phyloP scores from a whole-genome alignment of 2,888 invertebrate species.

The Microctonus aethiopoides region DNA sequence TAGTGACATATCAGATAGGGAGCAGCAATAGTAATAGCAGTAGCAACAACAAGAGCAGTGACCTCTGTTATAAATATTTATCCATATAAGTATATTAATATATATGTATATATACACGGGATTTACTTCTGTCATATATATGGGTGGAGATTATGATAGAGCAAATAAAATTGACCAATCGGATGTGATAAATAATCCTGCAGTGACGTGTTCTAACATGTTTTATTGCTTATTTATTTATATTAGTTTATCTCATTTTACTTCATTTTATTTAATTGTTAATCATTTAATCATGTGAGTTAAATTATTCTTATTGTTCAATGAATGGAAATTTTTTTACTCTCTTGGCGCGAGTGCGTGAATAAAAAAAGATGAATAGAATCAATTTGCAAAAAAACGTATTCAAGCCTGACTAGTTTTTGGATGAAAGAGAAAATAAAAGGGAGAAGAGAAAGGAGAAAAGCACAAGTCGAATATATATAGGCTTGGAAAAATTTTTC shows the following conservation, averaged over 20 bases:
- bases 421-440: slow-evolving; percentile 27
- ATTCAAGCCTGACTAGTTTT: slow-evolving; percentile 14
- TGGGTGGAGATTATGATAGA: slow-evolving; percentile 6
- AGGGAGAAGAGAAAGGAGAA: slow-evolving; percentile 20
- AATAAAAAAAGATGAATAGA: background rate
- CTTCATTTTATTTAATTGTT: background rate
- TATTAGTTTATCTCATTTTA: background rate
- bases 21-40: too few species aligned
- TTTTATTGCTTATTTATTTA: slow-evolving; percentile 1
- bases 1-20: slow-evolving; percentile 25
- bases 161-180: slow-evolving; percentile 9
- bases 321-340: background rate
- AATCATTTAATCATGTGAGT: background rate
- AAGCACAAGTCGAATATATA: background rate
- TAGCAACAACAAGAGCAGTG: background rate
- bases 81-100: background rate
- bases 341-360: background rate
- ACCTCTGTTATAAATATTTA: background rate
- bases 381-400: slow-evolving; percentile 1
- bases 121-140: background rate
- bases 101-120: background rate
- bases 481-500: slow-evolving; percentile 34
- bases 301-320: background rate
- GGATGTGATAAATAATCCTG: slow-evolving; percentile 5
- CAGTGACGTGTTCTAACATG: background rate